Base-by-base conservation (phyloP, 1,140 invertebrate genomes). In the Lamellibrachia luymesi region DNA sequence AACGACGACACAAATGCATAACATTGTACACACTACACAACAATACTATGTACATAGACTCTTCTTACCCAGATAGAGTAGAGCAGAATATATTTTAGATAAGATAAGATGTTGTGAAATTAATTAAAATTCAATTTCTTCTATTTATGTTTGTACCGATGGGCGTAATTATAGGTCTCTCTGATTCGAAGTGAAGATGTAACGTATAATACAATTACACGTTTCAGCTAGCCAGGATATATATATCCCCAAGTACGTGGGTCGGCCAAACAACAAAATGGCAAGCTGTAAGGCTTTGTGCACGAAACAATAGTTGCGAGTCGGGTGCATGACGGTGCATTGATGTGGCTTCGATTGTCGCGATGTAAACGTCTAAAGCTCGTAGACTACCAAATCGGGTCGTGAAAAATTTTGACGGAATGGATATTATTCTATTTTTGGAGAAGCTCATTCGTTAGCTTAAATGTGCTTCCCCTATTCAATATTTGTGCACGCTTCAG, bases 61-160 rank as follows among this genome's bases (percentile, higher is more conserved):
- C 38, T 38, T 38, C 38, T 6, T 91, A 91, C 50, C 17, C 49
- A 8, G 90, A 50, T 91, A 91, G 8, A 13, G 90, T 4, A 91
- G 90, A n/a, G 49, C 90, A 91, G 90, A 91, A 91, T 91, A 91
- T 91, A 91, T 27, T 13, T 7, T 91, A 80, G 17, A 80, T 6
- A 38, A 80, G 64, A 80, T 80, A 80, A 80, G 64, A 22, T 80
- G 64, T 80, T 22, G 6, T 80, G 64, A 0, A 80, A 80, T 80
- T 80, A 80, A 80, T 17, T 22, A 22, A 80, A 80, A 80, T 80
- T 80, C 64, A 80, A 80, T 80, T 80, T 80, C 64, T 22, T 8
- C 64, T 80, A 80, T 80, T 80, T 80, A 80, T 80, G 17, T 80
- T 80, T 80, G 64, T 80, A 17, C 13, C 64, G 64, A 22, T 80